Base-by-base conservation (phyloP, 2,797 vertebrate species). In the Argentina silus region DNA sequence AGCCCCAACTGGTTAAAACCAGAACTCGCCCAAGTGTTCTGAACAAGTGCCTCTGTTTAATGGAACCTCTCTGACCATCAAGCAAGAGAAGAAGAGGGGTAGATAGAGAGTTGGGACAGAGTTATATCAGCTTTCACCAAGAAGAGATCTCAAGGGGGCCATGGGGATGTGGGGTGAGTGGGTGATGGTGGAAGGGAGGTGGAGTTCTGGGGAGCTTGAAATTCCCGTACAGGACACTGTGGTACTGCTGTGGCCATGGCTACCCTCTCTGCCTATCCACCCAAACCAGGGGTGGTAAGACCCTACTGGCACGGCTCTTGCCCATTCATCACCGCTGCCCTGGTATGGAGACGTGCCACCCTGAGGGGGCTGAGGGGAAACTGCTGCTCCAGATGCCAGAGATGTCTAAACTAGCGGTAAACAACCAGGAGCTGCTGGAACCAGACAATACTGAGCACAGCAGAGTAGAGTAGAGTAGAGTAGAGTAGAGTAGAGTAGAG, bases 1-100 rank as follows among this genome's bases (percentile, higher is more conserved):
- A 67, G 74, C 55, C 73, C 23, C 23, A 79, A 76, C 76, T 43
- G 47, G 81, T 74, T 74, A 45, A 3, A 73, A 73, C 75, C 63
- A 53, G 80, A 62, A 36, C 48, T 5, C 3, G 1, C 5, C 17
- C 7, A 60, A 60, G 59, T 36, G 23, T 36, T 60, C 23, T 60
- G 23, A 27, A 27, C 10, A 59, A 59, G 21, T 6, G 7, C n/a
- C 15, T 53, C 51, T 17, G 51, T 53, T 53, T n/a, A 59, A 23
- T 59, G 21, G 3, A 59, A 59, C 56, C 56, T 21, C 19, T 23
- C 56, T 27, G 19, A 59, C 21, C 21, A 23, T 23, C 56, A 59
- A 59, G 14, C 5, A 17, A 10, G 44, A 14, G 2, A 19, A 47
- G 17, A 44, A 21, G 6, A 50, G 0, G 19, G 21, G 11, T 48